Percentiles rank a stretch among this genome's conserved stretches.
phyloP scores from a whole-genome alignment of 2,797 vertebrate species.

The Rhadinocentrus ornatus region DNA sequence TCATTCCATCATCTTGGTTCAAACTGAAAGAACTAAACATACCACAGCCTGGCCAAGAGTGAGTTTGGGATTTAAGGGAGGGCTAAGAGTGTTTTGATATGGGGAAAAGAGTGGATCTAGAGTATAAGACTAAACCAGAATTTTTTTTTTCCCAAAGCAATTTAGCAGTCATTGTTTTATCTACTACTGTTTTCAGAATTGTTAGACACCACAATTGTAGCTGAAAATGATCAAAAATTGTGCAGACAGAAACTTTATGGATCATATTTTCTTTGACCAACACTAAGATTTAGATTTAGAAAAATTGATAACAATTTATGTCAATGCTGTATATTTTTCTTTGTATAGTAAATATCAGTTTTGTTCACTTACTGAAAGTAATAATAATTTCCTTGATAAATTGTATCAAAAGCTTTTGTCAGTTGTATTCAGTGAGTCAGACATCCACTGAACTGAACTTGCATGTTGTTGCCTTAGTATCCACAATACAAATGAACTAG shows the following conservation, averaged over 20 bases:
- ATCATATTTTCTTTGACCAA: neutral
- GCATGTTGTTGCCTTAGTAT: neutral
- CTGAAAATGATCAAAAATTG: neutral
- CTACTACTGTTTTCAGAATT: neutral
- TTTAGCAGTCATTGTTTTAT: neutral
- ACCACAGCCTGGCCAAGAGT: no score
- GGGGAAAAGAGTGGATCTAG: no score
- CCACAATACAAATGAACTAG: neutral
- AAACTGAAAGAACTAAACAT: no score
- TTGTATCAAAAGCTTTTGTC: neutral
- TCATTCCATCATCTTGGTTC: no score
- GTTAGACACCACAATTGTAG: neutral
- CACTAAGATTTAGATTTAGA: neutral
- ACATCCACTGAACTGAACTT: neutral
- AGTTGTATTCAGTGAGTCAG: neutral
- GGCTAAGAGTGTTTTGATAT: no score
- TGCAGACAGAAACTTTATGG: neutral
- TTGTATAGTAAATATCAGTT: neutral
- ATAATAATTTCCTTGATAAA: neutral
- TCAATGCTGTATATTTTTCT: neutral
- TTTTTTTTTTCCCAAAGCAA: neutral
- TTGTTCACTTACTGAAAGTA: neutral
- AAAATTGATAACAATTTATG: neutral
- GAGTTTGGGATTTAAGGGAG: no score
- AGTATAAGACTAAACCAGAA: neutral